These are phyloP conservation scores for Moxostoma hubbsi DNA, from an alignment of 2,797 vertebrate species.

Conservation along the genomic window DNA sequence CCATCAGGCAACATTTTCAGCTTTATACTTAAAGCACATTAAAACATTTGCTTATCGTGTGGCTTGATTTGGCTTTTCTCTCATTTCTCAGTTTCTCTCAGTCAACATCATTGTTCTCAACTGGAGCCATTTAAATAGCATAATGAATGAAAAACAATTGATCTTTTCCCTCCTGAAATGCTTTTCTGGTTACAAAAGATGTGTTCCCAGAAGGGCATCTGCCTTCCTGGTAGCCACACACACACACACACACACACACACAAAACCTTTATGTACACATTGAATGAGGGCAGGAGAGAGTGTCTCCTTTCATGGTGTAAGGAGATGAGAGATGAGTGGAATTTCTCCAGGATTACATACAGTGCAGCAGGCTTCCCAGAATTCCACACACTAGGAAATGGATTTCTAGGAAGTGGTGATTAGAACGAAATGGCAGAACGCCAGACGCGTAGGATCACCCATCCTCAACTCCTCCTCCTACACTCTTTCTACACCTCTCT, in stretches of 20 bases:
- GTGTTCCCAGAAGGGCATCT: conserved; percentile 42
- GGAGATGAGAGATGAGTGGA: conserved; percentile 58
- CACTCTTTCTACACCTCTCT: not conserved
- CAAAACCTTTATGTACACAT: conserved; percentile 4
- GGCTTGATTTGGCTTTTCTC: not conserved
- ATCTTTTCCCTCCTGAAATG: not conserved
- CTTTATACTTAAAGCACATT: not conserved
- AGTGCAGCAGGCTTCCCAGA: conserved; percentile 60
- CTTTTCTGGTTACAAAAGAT: conserved; percentile 31
- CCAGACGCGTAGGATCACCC: conserved; percentile 59
- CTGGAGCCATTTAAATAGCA: not conserved
- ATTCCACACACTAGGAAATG: conserved; percentile 59
- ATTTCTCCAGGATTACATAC: conserved; percentile 65
- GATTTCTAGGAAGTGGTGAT: conserved; percentile 67
- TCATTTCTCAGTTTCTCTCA: not conserved
- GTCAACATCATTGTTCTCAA: conserved; percentile 10
- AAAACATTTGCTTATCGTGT: not conserved
- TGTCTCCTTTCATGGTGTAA: conserved; percentile 56
- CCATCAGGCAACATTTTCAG: not conserved
- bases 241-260: conserved; percentile 29
- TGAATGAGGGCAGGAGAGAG: conserved; percentile 31
- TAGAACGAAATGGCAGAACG: conserved; percentile 59
- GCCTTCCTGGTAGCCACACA: conserved; percentile 26
- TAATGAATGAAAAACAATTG: not conserved
- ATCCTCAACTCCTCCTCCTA: conserved; percentile 37